These are phyloP conservation scores for Pseudococcus viburni DNA, from an alignment of 2,888 invertebrate species.

Conservation along the genomic window DNA sequence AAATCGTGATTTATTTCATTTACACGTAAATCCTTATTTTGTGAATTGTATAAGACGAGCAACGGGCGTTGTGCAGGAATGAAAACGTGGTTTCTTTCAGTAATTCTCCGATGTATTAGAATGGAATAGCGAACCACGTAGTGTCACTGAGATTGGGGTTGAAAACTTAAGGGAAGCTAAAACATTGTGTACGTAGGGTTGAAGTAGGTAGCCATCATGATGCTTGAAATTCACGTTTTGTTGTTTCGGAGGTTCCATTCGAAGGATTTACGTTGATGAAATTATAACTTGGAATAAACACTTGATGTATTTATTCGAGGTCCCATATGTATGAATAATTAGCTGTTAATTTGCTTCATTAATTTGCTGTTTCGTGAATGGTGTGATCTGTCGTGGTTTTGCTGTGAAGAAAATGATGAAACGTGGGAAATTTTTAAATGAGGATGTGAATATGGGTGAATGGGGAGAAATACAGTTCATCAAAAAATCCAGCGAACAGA, in stretches of 20 bases:
- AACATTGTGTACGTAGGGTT: background rate
- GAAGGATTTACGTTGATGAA: background rate
- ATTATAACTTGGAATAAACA: background rate
- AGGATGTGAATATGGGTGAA: background rate
- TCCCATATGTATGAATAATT: background rate
- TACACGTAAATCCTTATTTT: background rate
- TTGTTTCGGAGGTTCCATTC: background rate
- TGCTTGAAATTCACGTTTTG: background rate
- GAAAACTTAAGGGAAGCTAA: too few species aligned
- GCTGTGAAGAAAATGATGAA: background rate
- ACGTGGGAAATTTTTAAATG: conserved; percentile 17
- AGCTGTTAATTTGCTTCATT: conserved; percentile 43
- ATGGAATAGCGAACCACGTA: background rate
- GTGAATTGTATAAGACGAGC: background rate
- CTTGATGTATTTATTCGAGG: background rate
- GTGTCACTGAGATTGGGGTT: background rate
- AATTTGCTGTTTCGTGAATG: background rate
- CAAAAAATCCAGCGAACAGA: background rate
- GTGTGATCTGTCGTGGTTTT: background rate
- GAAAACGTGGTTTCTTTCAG: background rate
- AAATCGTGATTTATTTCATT: background rate
- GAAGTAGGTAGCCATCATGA: background rate
- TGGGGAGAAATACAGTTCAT: too few species aligned
- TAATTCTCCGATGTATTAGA: background rate
- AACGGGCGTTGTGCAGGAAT: background rate